Evolutionary conservation across 2,888 invertebrate species (phyloP).

Genomic region (Tetranychus piercei): DNA sequence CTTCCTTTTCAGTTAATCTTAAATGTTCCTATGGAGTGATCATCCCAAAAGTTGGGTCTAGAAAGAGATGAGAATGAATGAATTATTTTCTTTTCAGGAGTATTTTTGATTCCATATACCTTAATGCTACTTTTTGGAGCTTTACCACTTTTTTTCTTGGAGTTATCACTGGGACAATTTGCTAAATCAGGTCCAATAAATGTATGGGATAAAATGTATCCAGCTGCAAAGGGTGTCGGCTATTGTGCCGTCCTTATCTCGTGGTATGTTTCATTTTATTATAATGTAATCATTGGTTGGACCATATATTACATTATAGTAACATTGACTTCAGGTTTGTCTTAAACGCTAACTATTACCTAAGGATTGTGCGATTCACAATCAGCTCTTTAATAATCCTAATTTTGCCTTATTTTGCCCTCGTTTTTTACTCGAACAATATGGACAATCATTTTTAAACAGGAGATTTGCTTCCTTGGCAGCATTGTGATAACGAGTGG

Average conservation of each 20-base stretch:
- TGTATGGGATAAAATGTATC: slow-evolving; percentile 45
- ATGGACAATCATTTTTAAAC: not conserved
- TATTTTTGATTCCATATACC: slow-evolving; percentile 55
- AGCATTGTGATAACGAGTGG: slow-evolving; percentile 61
- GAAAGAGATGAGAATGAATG: not conserved
- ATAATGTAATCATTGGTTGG: slow-evolving; percentile 71
- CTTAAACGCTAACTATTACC: not conserved
- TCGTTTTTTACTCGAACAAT: no score
- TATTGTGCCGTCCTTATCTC: slow-evolving; percentile 60
- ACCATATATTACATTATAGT: slow-evolving; percentile 58
- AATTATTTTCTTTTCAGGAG: slow-evolving; percentile 35
- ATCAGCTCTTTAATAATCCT: not conserved
- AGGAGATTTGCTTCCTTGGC: slow-evolving; percentile 49
- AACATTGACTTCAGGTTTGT: slow-evolving; percentile 40
- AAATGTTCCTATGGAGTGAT: not conserved
- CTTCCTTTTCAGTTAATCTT: not conserved
- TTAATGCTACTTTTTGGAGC: slow-evolving; percentile 56
- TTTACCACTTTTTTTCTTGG: slow-evolving; percentile 59
- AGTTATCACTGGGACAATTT: slow-evolving; percentile 53
- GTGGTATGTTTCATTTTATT: slow-evolving; percentile 58
- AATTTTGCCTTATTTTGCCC: not conserved
- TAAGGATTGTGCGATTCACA: not conserved
- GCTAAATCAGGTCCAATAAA: slow-evolving; percentile 50
- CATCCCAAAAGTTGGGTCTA: no score
- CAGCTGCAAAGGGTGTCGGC: slow-evolving; percentile 44